A percentile compares a stretch with the other conserved stretches of the same genome.
Evolutionary conservation across 2,113 vertebrate genomes (phyloP).

Genomic region (Sisor rabdophorus): DNA sequence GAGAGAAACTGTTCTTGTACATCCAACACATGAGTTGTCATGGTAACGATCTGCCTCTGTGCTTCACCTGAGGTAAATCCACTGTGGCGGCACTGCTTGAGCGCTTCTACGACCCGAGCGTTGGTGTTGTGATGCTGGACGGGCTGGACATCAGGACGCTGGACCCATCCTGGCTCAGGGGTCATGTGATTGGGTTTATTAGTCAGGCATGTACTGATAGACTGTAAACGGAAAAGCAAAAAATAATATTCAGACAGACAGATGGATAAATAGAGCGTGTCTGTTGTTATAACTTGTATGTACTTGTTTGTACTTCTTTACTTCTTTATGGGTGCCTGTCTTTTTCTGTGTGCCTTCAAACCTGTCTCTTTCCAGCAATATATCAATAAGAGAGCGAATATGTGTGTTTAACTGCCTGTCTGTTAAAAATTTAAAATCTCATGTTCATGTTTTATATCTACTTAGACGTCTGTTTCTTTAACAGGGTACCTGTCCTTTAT

Average conservation of each 20-base stretch:
- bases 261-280: not conserved
- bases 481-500: too few relatives aligned
- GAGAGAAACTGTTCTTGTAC: not conserved
- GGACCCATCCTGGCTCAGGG: slow-evolving; percentile 87
- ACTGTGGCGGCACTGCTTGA: slow-evolving; percentile 86
- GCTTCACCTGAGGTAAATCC: slow-evolving; percentile 78
- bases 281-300: not conserved
- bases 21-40: too few relatives aligned
- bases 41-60: not conserved
- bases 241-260: not conserved
- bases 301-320: not conserved
- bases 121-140: slow-evolving; percentile 77
- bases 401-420: not conserved
- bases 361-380: not conserved
- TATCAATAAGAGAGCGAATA: too few relatives aligned
- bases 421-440: too few relatives aligned
- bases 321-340: too few relatives aligned
- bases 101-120: slow-evolving; percentile 86
- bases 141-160: slow-evolving; percentile 79
- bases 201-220: slow-evolving; percentile 75
- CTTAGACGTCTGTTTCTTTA: too few relatives aligned
- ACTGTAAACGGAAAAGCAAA: not conserved
- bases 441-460: too few relatives aligned
- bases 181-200: slow-evolving; percentile 87
- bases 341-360: not conserved